These are phyloP conservation scores for Thaumatotibia leucotreta DNA, from an alignment of 1,140 invertebrate genomes.

Conservation along the genomic window DNA sequence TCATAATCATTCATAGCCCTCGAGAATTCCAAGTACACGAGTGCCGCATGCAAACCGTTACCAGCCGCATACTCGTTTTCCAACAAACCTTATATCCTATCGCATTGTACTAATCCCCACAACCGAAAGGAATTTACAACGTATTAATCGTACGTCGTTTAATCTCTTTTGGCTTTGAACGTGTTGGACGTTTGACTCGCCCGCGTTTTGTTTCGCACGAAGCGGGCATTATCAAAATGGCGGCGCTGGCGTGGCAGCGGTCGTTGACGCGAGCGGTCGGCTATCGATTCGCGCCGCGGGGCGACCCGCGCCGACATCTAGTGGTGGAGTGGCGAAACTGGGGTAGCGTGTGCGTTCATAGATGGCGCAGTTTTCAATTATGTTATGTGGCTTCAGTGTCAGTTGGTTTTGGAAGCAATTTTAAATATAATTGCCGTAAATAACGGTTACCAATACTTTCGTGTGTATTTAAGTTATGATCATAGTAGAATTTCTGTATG, in stretches of 20 bases:
- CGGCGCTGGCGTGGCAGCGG: constrained; percentile 28
- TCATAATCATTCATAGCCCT: constrained; percentile 2
- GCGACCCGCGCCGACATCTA: constrained; percentile 48
- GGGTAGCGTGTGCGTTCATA: constrained; percentile 11
- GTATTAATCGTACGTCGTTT: neutral
- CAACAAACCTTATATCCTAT: neutral
- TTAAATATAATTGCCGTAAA: too few relatives aligned
- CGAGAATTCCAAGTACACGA: neutral
- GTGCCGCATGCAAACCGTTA: neutral
- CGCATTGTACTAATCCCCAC: neutral
- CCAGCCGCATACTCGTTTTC: neutral
- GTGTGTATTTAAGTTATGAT: too few relatives aligned
- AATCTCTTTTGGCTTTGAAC: neutral
- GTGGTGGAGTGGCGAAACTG: neutral
- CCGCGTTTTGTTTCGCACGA: constrained; percentile 28
- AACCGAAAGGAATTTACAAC: neutral
- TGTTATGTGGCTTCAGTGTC: too few relatives aligned
- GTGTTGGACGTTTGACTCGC: constrained; percentile 2
- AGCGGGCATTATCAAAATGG: constrained; percentile 71
- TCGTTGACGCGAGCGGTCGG: constrained; percentile 77
- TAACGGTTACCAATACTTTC: too few relatives aligned
- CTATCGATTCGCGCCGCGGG: constrained; percentile 34
- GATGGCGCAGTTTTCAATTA: constrained; percentile 35
- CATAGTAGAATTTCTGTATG: too few relatives aligned
- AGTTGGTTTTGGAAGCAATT: too few relatives aligned